Evolutionary conservation across 2,113 vertebrate genomes (phyloP), one percentile per base, ranked within the genome.

Genomic region (Elephantulus edwardii): DNA sequence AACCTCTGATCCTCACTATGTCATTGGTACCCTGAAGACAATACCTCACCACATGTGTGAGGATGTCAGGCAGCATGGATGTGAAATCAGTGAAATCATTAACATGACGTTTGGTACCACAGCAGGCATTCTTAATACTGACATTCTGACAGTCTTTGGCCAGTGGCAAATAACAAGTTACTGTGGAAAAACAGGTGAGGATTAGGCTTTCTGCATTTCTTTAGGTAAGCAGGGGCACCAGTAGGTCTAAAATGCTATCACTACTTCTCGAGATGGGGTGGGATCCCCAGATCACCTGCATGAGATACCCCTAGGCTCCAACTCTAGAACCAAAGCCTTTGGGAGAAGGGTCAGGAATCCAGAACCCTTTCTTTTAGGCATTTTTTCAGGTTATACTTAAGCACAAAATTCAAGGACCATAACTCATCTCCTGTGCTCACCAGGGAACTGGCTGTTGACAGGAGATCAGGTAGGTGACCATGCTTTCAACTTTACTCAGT

Each of bases 151-250:
- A 89, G 42, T 68, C 66, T 38, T 68, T 22, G 6, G 35, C 85
- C 64, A 72, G 20, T 64, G 70, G 58, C 70, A 93, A 72, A 44
- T 6, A 62, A 22, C 48, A 84, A 58, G 48, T 72, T 68, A 54
- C 40, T 83, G 42, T 6, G 38, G 50, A 83, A 89, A 48, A 64
- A 76, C 77, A 38, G 42, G 10, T 42, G 20, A 79, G 38, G 60
- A 50, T 62, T 44, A 70, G 68, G 86, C 28, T 75, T 62, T 62
- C 38, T 58, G 78, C 20, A 35, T 17, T 38, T 62, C 20, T 33
- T 62, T 7, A 13, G 35, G 26, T 8, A 44, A 48, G n/a, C 20
- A 26, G 46, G 20, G 48, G 33, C 35, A 33, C 33, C 35, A 16
- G 5, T 1, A 70, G n/a, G 26, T 68, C 22, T 33, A 46, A 24